Evolutionary conservation across 2,113 vertebrate genomes (phyloP), one percentile per base, ranked within the genome.

Genomic region (Aptenodytes forsteri): DNA sequence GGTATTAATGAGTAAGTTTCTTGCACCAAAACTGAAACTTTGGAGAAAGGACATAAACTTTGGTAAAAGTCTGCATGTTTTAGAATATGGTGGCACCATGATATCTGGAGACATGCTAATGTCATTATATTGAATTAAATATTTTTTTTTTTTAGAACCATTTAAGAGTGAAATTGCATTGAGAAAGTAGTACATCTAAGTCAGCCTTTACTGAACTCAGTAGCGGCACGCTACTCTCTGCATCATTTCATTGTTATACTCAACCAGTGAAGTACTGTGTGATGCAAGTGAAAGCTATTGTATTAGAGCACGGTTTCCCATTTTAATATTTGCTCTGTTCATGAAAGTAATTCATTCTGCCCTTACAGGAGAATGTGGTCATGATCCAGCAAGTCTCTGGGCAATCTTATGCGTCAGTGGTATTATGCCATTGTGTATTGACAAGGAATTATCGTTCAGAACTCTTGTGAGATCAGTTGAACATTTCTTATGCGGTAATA

Each of bases 241-340:
- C 44, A 71, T 46, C 7, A 17, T 64, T 58, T 54, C 25, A 29
- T 6, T 59, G 27, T 13, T 16, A 7, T 5, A 7, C 19, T 62
- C 19, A 4, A 0, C 21, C 47, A 38, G 9, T 19, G 18, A 58
- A 36, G 15, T 22, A 12, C 19, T 85, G 10, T 0, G 0, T 49
- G 18, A 21, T 78, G 5, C 23, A 34, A 32, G 27, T 54, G 50
- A 40, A 82, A 92, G 27, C 21, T 72, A 3, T 76, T 3, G 2
- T 52, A 18, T 54, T 5, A 1, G 44, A 58, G 52, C 30, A 56
- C 9, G 7, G n/a, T 11, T 61, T 36, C 11, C 17, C 6, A 5
- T 30, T 84, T 66, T 4, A 46, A 16, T 73, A 25, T 54, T 84
- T 78, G 15, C 27, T 72, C 17, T 83, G 23, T 49, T 70, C 55